Evolutionary conservation across 2,888 invertebrate species (phyloP).

Genomic region (Metacarcinus magister): DNA sequence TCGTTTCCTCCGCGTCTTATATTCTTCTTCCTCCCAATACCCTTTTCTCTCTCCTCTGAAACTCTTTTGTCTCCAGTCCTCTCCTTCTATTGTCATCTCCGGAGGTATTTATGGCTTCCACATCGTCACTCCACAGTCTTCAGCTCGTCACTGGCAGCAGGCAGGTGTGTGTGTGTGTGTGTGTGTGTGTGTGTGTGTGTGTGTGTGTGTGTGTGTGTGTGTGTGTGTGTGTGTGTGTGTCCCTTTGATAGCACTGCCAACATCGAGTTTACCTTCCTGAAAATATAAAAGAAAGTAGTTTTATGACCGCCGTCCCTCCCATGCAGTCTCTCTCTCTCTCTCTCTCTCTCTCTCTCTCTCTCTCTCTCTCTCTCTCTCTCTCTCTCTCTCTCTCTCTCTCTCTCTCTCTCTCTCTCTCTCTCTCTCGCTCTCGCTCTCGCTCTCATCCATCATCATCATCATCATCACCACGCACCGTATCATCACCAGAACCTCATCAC

Average conservation of each 20-base stretch:
- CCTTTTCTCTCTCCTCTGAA: too few species aligned
- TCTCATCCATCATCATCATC: background rate
- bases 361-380: background rate
- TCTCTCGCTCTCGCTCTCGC: too few species aligned
- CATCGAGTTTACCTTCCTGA: too few species aligned
- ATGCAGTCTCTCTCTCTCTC: too few species aligned
- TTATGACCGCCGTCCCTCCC: too few species aligned
- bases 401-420: too few species aligned
- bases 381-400: too few species aligned
- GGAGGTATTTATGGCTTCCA: background rate
- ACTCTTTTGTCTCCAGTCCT: too few species aligned
- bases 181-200: conserved; percentile 39
- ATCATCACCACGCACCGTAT: background rate
- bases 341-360: background rate
- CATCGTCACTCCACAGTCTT: background rate
- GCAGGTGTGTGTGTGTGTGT: conserved; percentile 32
- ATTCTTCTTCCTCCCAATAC: too few species aligned
- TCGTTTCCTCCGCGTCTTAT: background rate
- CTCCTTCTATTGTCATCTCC: background rate
- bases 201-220: conserved; percentile 39
- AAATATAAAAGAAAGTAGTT: too few species aligned
- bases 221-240: conserved; percentile 19
- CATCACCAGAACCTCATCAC: background rate
- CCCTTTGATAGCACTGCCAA: too few species aligned
- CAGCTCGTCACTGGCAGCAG: conserved; percentile 20